Conservation (phyloP, 2,888 invertebrate genomes). For the Latheticus oryzae region DNA sequence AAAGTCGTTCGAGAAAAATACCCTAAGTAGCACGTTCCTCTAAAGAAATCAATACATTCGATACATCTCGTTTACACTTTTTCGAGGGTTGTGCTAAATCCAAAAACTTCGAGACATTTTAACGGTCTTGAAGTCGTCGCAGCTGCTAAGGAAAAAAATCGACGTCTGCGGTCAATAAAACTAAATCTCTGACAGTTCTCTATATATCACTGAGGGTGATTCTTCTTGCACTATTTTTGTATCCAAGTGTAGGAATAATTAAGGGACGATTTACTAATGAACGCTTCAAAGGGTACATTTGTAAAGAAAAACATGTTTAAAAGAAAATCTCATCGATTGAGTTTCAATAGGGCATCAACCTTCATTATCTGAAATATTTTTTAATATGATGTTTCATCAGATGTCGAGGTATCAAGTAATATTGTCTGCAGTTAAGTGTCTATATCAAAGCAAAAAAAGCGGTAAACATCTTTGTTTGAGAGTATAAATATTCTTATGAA, state of each 20-base stretch:
- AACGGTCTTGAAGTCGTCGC: constrained; percentile 57
- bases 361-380: too few relatives aligned
- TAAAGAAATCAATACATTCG: constrained; percentile 56
- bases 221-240: constrained; percentile 34
- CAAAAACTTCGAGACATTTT: constrained; percentile 57
- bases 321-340: too few relatives aligned
- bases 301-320: too few relatives aligned
- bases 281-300: too few relatives aligned
- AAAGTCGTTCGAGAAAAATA: too few relatives aligned
- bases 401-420: too few relatives aligned
- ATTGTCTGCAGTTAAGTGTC: too few relatives aligned
- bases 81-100: constrained; percentile 49
- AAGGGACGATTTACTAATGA: constrained; percentile 13
- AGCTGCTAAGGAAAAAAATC: constrained; percentile 58
- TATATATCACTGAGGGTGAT: constrained; percentile 54
- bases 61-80: constrained; percentile 61
- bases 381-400: too few relatives aligned
- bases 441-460: too few relatives aligned
- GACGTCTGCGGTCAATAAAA: constrained; percentile 65
- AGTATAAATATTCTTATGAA: too few relatives aligned
- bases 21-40: constrained; percentile 28
- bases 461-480: too few relatives aligned
- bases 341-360: too few relatives aligned
- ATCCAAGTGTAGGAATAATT: constrained; percentile 9
- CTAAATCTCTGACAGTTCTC: constrained; percentile 62